Evolutionary conservation across 2,797 vertebrate genomes (phyloP), one percentile per base, ranked within the genome.

Genomic region (Alauda arvensis): DNA sequence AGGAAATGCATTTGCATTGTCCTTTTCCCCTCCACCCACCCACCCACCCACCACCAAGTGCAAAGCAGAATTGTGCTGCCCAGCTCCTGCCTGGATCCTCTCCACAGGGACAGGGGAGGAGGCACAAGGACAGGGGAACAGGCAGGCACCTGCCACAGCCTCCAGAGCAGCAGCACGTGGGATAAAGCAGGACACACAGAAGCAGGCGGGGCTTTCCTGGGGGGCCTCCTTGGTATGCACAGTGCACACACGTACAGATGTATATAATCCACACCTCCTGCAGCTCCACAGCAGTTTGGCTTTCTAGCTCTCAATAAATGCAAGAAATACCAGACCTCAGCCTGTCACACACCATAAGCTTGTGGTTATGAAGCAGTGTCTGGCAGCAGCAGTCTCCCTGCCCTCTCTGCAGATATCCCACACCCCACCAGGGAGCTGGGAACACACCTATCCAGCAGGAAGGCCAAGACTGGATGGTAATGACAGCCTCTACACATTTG

Each of bases 171-270:
- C 75, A 34, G 53, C 10, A 3, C 1, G 0, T 4, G 20, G 78
- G 61, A 14, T 12, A 7, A 10, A 61, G 66, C 33, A 48, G 56
- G 62, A 63, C 9, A 8, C 1, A 8, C 16, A 43, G 69, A 48
- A 26, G 8, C 28, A 52, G 67, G 28, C 70, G 39, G 14, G 28
- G 17, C 52, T 66, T 66, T 68, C 31, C 70, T 21, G 26, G 26
- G 28, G 14, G 16, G 29, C 1, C 28, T 51, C 6, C 3, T 2
- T 25, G 34, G 6, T 11, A 29, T n/a, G 61, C 65, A 77, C 37
- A 4, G 1, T 21, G 68, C 56, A 59, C 21, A 53, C 51, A 16
- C 0, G 0, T 6, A 49, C 3, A 29, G 31, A 14, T 19, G n/a
- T 12, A 5, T 2, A 12, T 8, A 45, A 80, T 4, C 23, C 68